A percentile compares a stretch with the other conserved stretches of the same genome.
phyloP scores from a whole-genome alignment of 1,140 invertebrate genomes.

The Adoxophyes honmai region DNA sequence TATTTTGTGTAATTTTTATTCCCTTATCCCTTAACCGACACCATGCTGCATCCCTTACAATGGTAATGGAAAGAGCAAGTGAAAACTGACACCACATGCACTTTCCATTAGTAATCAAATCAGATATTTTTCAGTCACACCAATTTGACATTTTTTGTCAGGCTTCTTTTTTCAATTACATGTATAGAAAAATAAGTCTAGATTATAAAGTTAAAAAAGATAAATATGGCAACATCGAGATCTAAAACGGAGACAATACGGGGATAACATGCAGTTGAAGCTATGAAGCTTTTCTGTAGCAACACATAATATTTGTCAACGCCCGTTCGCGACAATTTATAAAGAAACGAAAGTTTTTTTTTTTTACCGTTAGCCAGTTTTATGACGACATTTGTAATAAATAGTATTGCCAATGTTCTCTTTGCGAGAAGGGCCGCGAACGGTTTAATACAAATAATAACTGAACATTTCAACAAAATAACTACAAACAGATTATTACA shows the following conservation, averaged over 20 bases:
- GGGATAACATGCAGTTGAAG: constrained; percentile 53
- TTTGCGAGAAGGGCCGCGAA: constrained; percentile 30
- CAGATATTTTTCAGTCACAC: no score
- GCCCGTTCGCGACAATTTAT: constrained; percentile 28
- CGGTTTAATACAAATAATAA: constrained; percentile 23
- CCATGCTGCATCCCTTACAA: no score
- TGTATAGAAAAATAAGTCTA: not conserved
- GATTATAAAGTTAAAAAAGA: not conserved
- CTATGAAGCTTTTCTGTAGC: constrained; percentile 54
- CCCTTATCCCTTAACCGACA: no score
- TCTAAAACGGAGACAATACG: constrained; percentile 41
- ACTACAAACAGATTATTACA: constrained; percentile 10
- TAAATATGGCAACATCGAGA: constrained; percentile 18
- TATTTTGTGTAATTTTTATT: no score
- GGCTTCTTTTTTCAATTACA: not conserved
- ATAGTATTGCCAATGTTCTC: not conserved
- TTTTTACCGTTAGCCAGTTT: not conserved
- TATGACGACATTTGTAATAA: not conserved
- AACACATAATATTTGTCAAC: constrained; percentile 28
- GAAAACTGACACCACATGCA: no score
- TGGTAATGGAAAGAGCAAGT: no score
- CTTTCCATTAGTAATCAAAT: no score
- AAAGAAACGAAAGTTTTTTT: constrained; percentile 16
- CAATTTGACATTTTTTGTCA: no score
- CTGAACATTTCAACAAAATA: constrained; percentile 34